Evolutionary conservation across 2,888 invertebrate genomes (phyloP), one percentile per base, ranked within the genome.

Genomic region (Caenorhabditis macrosperma): DNA sequence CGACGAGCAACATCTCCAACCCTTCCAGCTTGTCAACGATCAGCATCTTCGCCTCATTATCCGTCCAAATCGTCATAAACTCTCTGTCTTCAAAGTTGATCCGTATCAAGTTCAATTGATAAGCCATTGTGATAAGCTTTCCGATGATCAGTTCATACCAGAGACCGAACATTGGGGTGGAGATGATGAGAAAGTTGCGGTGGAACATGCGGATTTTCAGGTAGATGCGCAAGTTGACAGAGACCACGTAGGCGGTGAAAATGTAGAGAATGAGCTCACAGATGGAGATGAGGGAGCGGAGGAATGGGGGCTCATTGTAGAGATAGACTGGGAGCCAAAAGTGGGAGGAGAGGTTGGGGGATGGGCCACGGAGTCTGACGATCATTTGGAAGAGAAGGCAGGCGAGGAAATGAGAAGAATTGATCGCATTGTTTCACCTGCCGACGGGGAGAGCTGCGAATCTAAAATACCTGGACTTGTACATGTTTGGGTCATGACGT

Each of bases 151-250:
- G 46, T 17, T 52, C 68, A 50, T 60, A 69, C 68, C 68, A 69
- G 20, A 69, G 38, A 1, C 68, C 59, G 24, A 69, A 69, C 68
- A 69, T 69, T 26, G 59, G 68, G 24, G 38, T 28, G 1, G 41
- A 50, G n/a, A 66, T 7, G 30, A 74, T 74, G 24, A 50, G 38
- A 24, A 74, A 52, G 48, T 74, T 74, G 20, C 48, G 57, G 46
- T 69, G 68, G 20, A 69, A 69, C 59, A 69, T 69, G 48, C 41
- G 50, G 17, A 69, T 52, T 20, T 28, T 69, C 22, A 69, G 41
- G n/a, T 60, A 60, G 0, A 22, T 22, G 24, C 41, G 12, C 5
- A 60, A n/a, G 17, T 60, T 69, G 7, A 41, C 28, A 28, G 41
- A 41, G 20, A 55, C 60, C 17, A 69, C 50, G 22, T 69, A 60